These are phyloP conservation scores for Gavialis gangeticus DNA, from an alignment of 2,113 vertebrate genomes.

Conservation along the genomic window DNA sequence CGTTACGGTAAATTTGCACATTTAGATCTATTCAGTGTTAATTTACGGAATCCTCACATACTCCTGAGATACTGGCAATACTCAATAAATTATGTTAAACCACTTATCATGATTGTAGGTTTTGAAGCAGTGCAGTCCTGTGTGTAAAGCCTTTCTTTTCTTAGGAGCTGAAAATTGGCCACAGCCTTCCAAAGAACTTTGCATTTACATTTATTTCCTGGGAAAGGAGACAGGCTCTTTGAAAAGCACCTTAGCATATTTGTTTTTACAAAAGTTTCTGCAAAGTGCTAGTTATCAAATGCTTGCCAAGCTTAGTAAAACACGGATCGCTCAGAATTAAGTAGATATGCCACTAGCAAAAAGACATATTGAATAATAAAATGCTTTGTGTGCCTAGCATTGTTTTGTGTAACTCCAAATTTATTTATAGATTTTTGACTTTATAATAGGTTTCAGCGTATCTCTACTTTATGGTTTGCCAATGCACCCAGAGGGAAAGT, in stretches of 20 bases:
- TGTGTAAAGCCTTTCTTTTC: not conserved
- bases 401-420: slow-evolving; percentile 68
- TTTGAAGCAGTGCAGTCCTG: not conserved
- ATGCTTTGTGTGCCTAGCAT: slow-evolving; percentile 37
- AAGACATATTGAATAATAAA: slow-evolving; percentile 77
- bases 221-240: slow-evolving; percentile 41
- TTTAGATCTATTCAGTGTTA: not conserved
- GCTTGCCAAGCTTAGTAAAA: slow-evolving; percentile 63
- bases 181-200: slow-evolving; percentile 25
- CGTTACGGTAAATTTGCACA: not conserved
- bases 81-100: no score
- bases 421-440: slow-evolving; percentile 75
- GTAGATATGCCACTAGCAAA: slow-evolving; percentile 68
- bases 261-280: slow-evolving; percentile 59
- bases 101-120: not conserved
- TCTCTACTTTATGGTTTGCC: slow-evolving; percentile 58
- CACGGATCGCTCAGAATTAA: slow-evolving; percentile 70
- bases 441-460: slow-evolving; percentile 59
- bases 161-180: not conserved
- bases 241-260: slow-evolving; percentile 60
- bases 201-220: slow-evolving; percentile 34
- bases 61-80: not conserved
- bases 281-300: slow-evolving; percentile 73
- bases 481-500: slow-evolving; percentile 58
- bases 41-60: not conserved